Evolutionary conservation across 2,888 invertebrate species (phyloP), one percentile per base, ranked within the genome.

Genomic region (Rhaphigaster nebulosa): DNA sequence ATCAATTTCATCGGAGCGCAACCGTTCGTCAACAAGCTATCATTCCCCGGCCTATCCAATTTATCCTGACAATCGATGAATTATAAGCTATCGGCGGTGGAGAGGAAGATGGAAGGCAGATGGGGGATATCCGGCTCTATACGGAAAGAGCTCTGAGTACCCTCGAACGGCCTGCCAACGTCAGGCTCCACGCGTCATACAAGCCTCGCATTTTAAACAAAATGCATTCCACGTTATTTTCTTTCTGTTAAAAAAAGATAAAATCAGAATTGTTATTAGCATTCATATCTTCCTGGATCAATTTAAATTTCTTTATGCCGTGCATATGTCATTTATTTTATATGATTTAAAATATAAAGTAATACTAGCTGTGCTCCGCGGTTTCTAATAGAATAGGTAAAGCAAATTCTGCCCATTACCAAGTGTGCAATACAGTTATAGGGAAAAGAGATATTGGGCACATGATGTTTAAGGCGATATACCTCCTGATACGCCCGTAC

Each of bases 61-160:
- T 70, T 70, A 70, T 70, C 70, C 20, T 38, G 70, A 70, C 70
- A 70, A 70, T 70, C 70, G 70, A 70, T 70, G 70, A 70, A 70
- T 70, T 70, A 70, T 70, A 70, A 70, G 70, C 70, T 34, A 70
- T 70, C 70, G 70, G 2, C 10, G 20, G 70, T 70, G 34, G 23
- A 29, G 34, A 70, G 70, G 20, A 70, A 70, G 70, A 70, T 70
- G 70, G 70, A 70, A 38, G 70, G 70, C 15, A 29, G 65, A 29
- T 65, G 70, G 15, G 34, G 70, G 70, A 70, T 70, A 70, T 70
- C 70, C 70, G 70, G 1, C 20, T 29, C 65, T 65, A 65, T 65
- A 65, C 29, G 13, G 15, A 29, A 38, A 70, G 70, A 70, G 70
- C 70, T 38, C 34, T 34, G 70, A 70, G 70, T 34, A 38, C 70